These are phyloP conservation scores for Eumeta japonica DNA, from an alignment of 1,140 invertebrate species.

Conservation along the genomic window DNA sequence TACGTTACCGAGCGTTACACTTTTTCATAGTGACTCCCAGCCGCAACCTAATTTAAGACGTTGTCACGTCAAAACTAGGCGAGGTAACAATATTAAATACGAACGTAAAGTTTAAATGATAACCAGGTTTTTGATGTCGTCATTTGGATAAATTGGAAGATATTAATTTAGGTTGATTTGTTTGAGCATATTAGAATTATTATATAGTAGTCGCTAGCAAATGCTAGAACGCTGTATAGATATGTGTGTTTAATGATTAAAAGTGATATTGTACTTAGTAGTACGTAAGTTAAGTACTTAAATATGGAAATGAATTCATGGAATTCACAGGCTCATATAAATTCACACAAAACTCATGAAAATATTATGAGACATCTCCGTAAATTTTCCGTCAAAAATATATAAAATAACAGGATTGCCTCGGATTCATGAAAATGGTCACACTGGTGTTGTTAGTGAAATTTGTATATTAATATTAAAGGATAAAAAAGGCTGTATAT, in stretches of 20 bases:
- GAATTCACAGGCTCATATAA: neutral
- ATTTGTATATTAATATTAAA: conserved; percentile 8
- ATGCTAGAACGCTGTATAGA: neutral
- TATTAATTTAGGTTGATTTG: too few relatives aligned
- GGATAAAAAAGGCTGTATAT: conserved; percentile 7
- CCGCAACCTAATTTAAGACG: too few relatives aligned
- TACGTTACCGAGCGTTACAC: too few relatives aligned
- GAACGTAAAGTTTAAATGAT: neutral
- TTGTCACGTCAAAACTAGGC: too few relatives aligned
- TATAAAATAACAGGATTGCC: neutral
- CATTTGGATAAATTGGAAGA: too few relatives aligned
- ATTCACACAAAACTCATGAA: neutral
- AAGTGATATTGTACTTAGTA: neutral
- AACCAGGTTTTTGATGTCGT: conserved; percentile 1
- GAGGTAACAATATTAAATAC: neutral
- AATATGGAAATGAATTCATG: conserved; percentile 4
- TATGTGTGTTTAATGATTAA: neutral
- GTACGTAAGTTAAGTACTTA: too few relatives aligned
- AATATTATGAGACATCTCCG: conserved; percentile 1
- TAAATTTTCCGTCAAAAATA: neutral
- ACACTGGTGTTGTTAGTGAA: too few relatives aligned
- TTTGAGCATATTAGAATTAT: too few relatives aligned
- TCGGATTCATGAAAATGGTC: conserved; percentile 12
- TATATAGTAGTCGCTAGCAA: conserved; percentile 1
- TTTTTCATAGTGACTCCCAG: too few relatives aligned